These are phyloP conservation scores for Cyphomyrus plagiostoma DNA, from an alignment of 2,113 vertebrate species.

Conservation along the genomic window DNA sequence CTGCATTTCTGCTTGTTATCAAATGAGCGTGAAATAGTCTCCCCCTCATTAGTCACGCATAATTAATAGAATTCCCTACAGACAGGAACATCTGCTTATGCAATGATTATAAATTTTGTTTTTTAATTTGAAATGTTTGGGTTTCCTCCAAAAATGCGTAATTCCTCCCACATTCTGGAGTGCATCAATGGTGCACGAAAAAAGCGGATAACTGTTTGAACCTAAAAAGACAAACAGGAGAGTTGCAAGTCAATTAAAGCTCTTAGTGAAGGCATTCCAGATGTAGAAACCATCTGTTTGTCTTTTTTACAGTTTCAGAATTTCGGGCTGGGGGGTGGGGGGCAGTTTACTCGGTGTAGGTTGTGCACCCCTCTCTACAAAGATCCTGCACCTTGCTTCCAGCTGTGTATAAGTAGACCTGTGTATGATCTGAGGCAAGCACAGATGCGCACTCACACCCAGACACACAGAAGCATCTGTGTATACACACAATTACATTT, in stretches of 20 bases:
- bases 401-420: conserved; percentile 53
- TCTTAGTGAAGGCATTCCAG: conserved; percentile 47
- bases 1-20: background rate
- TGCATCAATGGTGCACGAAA: conserved; percentile 10
- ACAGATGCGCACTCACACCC: background rate
- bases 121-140: background rate
- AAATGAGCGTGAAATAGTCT: conserved; percentile 10
- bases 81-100: conserved; percentile 13
- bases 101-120: conserved; percentile 3
- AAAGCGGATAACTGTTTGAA: conserved; percentile 17
- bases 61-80: conserved; percentile 3
- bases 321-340: background rate
- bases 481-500: background rate
- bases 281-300: conserved; percentile 51
- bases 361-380: conserved; percentile 27
- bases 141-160: background rate
- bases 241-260: conserved; percentile 37
- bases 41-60: background rate
- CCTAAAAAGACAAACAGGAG: conserved; percentile 33
- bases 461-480: background rate
- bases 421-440: conserved; percentile 8
- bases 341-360: conserved; percentile 39
- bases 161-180: conserved; percentile 2
- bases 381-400: conserved; percentile 54
- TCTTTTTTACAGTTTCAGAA: conserved; percentile 24